Evolutionary conservation across 2,797 vertebrate genomes (phyloP).

Genomic region (Acanthiza pusilla): DNA sequence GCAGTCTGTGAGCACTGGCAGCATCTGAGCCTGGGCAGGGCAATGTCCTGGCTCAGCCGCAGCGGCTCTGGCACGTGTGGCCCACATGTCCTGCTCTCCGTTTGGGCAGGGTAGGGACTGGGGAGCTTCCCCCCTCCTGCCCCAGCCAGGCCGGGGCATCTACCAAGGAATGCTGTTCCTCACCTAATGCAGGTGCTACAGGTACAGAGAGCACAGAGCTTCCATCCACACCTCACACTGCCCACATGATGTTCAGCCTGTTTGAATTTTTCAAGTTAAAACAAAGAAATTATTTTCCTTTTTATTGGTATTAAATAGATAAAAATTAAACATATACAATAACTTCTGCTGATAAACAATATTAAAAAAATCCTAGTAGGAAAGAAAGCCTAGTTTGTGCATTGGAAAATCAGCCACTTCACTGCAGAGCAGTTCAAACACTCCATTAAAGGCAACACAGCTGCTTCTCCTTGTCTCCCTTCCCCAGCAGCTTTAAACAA

Average conservation of each 20-base stretch:
- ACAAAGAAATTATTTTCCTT: background rate
- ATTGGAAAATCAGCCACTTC: background rate
- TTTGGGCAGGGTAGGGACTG: background rate
- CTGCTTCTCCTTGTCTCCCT: background rate
- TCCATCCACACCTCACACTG: fast-evolving
- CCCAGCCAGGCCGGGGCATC: background rate
- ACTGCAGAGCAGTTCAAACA: background rate
- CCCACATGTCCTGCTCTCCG: fast-evolving
- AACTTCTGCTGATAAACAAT: background rate
- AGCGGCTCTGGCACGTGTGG: fast-evolving
- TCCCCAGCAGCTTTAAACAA: background rate
- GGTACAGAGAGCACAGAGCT: background rate
- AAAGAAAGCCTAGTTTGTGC: background rate
- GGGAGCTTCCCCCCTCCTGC: background rate
- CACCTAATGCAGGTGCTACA: background rate
- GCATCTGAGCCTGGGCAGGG: background rate
- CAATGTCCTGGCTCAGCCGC: fast-evolving
- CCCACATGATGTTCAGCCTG: background rate
- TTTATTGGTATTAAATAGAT: background rate
- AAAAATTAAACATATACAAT: background rate
- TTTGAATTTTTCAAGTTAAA: constrained; percentile 44
- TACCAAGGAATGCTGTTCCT: background rate
- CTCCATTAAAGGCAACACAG: background rate
- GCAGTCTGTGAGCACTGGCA: background rate
- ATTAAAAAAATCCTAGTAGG: background rate